Base-by-base conservation (phyloP, 1,140 invertebrate species). In the Drosophila lowei region DNA sequence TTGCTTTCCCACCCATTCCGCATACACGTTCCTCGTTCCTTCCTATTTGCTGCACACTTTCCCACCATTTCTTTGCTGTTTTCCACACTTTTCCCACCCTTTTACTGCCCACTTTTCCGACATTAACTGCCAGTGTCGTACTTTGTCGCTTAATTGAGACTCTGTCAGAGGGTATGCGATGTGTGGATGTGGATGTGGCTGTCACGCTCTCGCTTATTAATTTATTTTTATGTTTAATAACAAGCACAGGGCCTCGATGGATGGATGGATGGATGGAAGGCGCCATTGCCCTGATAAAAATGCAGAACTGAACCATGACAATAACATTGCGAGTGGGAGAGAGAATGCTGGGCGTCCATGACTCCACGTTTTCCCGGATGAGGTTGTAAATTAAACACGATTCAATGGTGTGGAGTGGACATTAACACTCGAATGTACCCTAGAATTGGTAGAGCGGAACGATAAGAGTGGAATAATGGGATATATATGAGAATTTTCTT, bases 171-270 rank as follows among this genome's bases (percentile, higher is more conserved):
- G 30, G 25, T n/a, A 41, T 67, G 70, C 59, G 61, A 6, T 25
- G 23, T 25, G 23, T 25, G 61, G 61, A 34, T 34, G 47, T 38
- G 28, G 28, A 15, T 30, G 64, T 49, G 25, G 16, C 41, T 43
- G 54, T 54, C 46, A 49, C 53, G 47, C 44, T 46, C 44, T 75
- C 64, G 64, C 62, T 75, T 75, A 75, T 75, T 75, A 75, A 75
- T 75, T 75, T 75, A 75, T 75, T 74, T 74, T 74, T 74, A 74
- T 74, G 72, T 58, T 74, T 74, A 75, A 67, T 75, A 75, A 75
- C 71, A 59, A 43, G 54, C 72, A 54, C 54, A 59, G 30, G n/a
- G 34, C 46, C 3, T 13, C 34, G 11, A 38, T 38, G 34, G 34
- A 38, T 38, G 34, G 34, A 38, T 30, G 28, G 28, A 6, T 38